Conservation (phyloP, 2,797 vertebrate species). For the Mareca penelope region DNA sequence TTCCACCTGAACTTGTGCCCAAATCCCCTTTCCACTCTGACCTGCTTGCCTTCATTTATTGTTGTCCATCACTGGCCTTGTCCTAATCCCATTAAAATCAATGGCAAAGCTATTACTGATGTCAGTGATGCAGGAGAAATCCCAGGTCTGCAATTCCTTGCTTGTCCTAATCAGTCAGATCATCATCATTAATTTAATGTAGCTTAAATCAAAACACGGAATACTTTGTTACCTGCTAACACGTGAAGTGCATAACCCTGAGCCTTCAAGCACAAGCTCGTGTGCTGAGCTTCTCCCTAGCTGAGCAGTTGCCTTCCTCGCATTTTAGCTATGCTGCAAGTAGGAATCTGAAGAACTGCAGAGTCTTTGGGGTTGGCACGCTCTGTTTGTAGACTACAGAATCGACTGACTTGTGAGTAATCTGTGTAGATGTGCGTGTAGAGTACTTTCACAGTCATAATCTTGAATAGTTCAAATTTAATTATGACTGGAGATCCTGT, state of each 20-base stretch:
- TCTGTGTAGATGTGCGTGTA: conserved; percentile 13
- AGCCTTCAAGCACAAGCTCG: background rate
- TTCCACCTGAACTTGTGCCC: background rate
- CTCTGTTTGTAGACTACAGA: background rate
- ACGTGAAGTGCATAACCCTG: background rate
- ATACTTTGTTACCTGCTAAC: background rate
- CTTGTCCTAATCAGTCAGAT: conserved; percentile 28
- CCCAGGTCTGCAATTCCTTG: conserved; percentile 11
- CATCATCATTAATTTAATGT: conserved; percentile 16
- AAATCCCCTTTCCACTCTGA: background rate
- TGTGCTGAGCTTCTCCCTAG: background rate
- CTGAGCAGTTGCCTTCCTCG: background rate
- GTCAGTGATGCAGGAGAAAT: conserved; percentile 4
- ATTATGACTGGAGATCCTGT: conserved; percentile 24
- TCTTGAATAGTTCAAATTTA: conserved; percentile 57
- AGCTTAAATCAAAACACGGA: conserved; percentile 23
- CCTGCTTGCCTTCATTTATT: background rate
- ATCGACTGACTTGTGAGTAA: conserved; percentile 17
- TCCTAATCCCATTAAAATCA: conserved; percentile 31
- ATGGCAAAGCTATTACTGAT: conserved; percentile 7
- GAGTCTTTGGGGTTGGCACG: background rate
- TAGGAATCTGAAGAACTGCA: background rate
- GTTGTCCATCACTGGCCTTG: background rate
- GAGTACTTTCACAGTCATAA: conserved; percentile 47
- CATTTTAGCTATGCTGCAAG: background rate